Percentiles rank a stretch among this genome's conserved stretches.
Conservation (phyloP, 2,797 vertebrate species). For the Pseudotriccus pelzelni region DNA sequence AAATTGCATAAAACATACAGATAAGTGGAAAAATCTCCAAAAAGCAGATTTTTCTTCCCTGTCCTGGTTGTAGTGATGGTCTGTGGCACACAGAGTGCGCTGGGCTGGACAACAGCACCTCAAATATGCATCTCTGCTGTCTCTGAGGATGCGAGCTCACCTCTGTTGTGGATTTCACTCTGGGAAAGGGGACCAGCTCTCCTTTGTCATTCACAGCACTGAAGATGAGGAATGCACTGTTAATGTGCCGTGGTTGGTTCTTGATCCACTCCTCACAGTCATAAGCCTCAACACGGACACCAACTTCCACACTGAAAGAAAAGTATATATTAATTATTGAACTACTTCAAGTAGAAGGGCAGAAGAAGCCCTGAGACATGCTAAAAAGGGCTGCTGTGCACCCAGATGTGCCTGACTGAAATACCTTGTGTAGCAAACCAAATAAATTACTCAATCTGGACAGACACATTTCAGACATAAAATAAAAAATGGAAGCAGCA, state of each 20-base stretch:
- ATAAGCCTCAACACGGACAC: conserved; percentile 80
- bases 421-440: not conserved
- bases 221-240: conserved; percentile 81
- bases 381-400: not conserved
- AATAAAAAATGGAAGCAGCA: not conserved
- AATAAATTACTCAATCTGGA: not conserved
- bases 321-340: not conserved
- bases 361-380: not conserved
- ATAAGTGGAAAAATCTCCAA: not conserved
- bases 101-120: not conserved
- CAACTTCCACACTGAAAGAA: conserved; percentile 75
- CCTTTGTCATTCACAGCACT: conserved; percentile 54
- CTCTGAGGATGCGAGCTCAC: conserved; percentile 47
- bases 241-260: conserved; percentile 74
- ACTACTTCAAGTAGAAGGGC: not conserved
- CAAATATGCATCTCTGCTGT: not conserved
- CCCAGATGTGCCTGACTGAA: not conserved
- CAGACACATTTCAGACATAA: not conserved
- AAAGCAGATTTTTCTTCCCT: not conserved
- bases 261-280: conserved; percentile 78
- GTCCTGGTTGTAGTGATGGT: not conserved
- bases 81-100: not conserved
- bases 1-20: not conserved
- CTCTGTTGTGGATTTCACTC: conserved; percentile 71
- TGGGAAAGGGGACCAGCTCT: conserved; percentile 67